Evolutionary conservation across 2,888 invertebrate species (phyloP), one percentile per base, ranked within the genome.

Genomic region (Drosophila maculinotata): DNA sequence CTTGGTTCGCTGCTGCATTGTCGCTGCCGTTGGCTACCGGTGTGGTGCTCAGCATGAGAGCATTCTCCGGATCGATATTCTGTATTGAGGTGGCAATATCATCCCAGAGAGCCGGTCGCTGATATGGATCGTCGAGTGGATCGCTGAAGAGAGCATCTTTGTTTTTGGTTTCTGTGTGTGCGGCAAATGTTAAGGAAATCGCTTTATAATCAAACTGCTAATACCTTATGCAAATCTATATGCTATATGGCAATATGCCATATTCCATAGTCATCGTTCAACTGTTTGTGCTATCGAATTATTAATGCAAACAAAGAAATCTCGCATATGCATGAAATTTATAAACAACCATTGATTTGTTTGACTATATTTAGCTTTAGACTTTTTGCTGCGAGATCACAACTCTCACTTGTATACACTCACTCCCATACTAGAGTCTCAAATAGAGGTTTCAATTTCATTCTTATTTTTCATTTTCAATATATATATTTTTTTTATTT

Each of bases 71-170:
- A 91, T 97, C 97, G 89, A 97, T 95, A 92, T 97, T 97, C 90
- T 96, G 95, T 92, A 97, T 96, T 89, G 96, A 96, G 91, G 96
- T 96, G 74, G 97, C 95, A 90, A 97, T 97, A 93, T 97, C 97
- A 92, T 97, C 97, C 97, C 97, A 97, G 36, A 97, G 93, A 28
- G 96, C 96, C 39, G 97, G 97, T 86, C 96, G 95, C 79, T 96
- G 94, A 92, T 96, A 97, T 52, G 96, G 95, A 92, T 97, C 97
- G 92, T 97, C 97, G 53, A 84, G 58, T 59, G 90, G 88, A 66
- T 91, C 90, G 48, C 80, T 75, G 51, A 89, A 90, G 70, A 90
- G 89, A 87, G 90, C 89, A 89, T 92, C 92, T 90, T 91, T 91
- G 77, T 89, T 90, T 91, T 91, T 91, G 89, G 90, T 89, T 79